Conservation (phyloP, 2,888 invertebrate genomes). For the Yponomeuta sedellus region DNA sequence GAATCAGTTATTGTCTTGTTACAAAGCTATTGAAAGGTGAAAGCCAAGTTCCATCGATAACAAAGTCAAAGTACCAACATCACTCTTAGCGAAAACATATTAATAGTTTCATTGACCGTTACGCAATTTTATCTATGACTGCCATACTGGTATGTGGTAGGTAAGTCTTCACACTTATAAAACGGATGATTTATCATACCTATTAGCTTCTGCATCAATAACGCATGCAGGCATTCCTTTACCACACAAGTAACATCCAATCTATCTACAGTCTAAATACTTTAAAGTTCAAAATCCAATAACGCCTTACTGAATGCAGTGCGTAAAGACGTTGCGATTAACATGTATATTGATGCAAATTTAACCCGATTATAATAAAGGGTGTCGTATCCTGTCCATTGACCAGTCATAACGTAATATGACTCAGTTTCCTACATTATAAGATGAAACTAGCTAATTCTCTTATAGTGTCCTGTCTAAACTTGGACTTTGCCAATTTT, state of each 20-base stretch:
- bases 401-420: background rate
- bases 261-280: background rate
- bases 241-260: background rate
- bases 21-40: background rate
- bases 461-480: too few species aligned
- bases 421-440: background rate
- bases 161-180: too few species aligned
- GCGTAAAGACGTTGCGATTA: background rate
- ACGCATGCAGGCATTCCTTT: background rate
- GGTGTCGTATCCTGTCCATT: background rate
- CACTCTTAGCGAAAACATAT: background rate
- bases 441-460: background rate
- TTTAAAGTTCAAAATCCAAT: background rate
- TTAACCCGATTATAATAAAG: background rate
- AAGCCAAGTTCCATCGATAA: background rate
- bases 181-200: background rate
- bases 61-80: background rate
- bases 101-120: background rate
- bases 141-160: background rate
- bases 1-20: too few species aligned
- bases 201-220: background rate
- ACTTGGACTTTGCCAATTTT: too few species aligned
- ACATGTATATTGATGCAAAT: background rate
- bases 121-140: background rate
- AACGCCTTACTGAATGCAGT: background rate